Evolutionary conservation across 2,888 invertebrate genomes (phyloP), one percentile per base, ranked within the genome.

Genomic region (Ernsta delagoae): DNA sequence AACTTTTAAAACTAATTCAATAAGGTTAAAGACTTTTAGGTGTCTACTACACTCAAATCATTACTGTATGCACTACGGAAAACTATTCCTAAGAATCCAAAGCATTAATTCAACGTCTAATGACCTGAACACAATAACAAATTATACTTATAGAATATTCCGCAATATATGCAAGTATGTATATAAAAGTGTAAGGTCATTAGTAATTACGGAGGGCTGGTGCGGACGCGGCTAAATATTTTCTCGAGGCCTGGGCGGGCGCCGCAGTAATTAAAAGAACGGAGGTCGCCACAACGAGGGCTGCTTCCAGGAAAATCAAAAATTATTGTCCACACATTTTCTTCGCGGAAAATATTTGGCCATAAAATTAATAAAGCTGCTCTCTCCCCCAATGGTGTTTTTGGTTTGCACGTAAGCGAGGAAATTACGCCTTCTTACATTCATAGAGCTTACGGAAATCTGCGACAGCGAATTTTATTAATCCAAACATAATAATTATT

Each of bases 251-350:
- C 80, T 81, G 82, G 83, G 82, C 77, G 83, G 75, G 80, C 78
- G 78, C 76, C 82, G 83, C 77, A 85, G 89, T 90, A 91, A 92
- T 92, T 92, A 92, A 89, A 90, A 89, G 86, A 86, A 84, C 87
- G 82, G 82, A 81, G 81, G 79, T 78, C 80, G 74, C 70, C 75
- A 75, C 72, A 6, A 36, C 36, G 76, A 76, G 83, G 79, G 81
- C 80, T 79, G 81, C 78, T 79, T 79, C 75, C 76, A 83, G 83
- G 83, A 83, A 88, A 88, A 89, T 88, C 89, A 85, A 87, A 89
- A 89, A 87, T 85, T 84, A 85, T 89, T 88, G 85, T 88, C 85
- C 85, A 83, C 84, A 82, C 82, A 83, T 86, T 87, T 87, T 84
- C 84, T 83, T 82, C 75, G 76, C 71, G 73, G 74, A 80, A 79